These are phyloP conservation scores for Micronycteris hirsuta DNA, from an alignment of 2,113 vertebrate genomes.

Conservation along the genomic window DNA sequence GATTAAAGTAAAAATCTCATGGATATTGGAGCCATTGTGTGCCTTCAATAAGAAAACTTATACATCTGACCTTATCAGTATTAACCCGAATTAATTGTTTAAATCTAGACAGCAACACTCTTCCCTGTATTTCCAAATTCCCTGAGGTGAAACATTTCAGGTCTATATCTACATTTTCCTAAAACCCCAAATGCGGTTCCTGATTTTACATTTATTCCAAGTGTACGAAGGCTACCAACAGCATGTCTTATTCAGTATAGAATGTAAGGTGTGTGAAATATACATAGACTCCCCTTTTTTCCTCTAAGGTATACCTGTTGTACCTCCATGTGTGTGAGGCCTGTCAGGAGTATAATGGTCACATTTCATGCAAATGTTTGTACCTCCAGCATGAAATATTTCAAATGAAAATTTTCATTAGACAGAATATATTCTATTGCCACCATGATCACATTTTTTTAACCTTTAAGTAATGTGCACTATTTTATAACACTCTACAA, in stretches of 20 bases:
- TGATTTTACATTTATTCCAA: neutral
- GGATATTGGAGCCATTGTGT: neutral
- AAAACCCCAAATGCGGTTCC: neutral
- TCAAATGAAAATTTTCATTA: neutral
- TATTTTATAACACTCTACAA: neutral
- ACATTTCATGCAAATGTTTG: neutral
- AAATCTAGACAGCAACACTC: neutral
- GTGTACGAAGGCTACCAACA: neutral
- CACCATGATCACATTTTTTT: neutral
- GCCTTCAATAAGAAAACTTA: neutral
- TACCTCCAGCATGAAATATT: neutral
- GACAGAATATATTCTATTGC: neutral
- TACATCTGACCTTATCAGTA: neutral
- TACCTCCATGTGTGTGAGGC: neutral
- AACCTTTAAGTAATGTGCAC: neutral
- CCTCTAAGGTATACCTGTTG: neutral
- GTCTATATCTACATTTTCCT: neutral
- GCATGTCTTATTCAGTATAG: neutral
- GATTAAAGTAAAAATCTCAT: neutral
- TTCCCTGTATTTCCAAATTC: neutral
- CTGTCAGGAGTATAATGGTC: neutral
- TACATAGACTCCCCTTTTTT: neutral
- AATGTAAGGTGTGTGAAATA: neutral
- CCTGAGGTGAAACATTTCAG: neutral
- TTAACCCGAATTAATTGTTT: neutral